Conservation (phyloP, 2,888 invertebrate genomes). For the Meloe dianella region DNA sequence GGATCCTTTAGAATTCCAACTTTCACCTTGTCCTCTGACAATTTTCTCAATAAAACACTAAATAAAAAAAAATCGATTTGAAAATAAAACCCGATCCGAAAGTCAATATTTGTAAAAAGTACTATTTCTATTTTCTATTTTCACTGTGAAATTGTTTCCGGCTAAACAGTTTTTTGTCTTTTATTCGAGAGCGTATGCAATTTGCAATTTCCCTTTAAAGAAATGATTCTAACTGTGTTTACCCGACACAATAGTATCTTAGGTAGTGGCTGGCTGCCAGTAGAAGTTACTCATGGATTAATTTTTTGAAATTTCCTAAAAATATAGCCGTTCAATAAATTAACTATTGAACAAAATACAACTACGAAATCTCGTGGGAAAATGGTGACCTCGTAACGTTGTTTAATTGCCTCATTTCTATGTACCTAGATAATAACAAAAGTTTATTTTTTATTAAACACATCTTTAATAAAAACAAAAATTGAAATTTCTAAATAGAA, state of each 20-base stretch:
- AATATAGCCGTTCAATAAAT: too few relatives aligned
- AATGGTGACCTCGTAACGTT: not conserved
- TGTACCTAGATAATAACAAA: too few relatives aligned
- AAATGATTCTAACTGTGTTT: not conserved
- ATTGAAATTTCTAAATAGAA: too few relatives aligned
- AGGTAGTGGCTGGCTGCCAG: too few relatives aligned
- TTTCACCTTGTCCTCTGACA: not conserved
- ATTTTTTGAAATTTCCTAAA: too few relatives aligned
- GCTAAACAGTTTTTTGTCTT: not conserved
- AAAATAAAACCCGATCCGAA: not conserved
- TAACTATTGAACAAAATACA: not conserved
- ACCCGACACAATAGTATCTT: too few relatives aligned
- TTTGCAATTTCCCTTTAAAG: not conserved
- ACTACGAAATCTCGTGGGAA: not conserved
- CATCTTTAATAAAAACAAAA: too few relatives aligned
- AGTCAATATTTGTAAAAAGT: not conserved
- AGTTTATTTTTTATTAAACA: too few relatives aligned
- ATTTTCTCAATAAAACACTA: not conserved
- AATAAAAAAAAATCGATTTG: not conserved
- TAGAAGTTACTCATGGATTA: too few relatives aligned
- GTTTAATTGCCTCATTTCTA: not conserved
- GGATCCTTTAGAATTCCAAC: slow-evolving; percentile 2
- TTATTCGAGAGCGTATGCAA: not conserved
- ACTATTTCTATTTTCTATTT: not conserved
- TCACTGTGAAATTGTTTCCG: not conserved